A percentile compares a stretch with the other conserved stretches of the same genome.
phyloP scores from a whole-genome alignment of 2,888 invertebrate genomes.

The Pyrrhosoma nymphula region DNA sequence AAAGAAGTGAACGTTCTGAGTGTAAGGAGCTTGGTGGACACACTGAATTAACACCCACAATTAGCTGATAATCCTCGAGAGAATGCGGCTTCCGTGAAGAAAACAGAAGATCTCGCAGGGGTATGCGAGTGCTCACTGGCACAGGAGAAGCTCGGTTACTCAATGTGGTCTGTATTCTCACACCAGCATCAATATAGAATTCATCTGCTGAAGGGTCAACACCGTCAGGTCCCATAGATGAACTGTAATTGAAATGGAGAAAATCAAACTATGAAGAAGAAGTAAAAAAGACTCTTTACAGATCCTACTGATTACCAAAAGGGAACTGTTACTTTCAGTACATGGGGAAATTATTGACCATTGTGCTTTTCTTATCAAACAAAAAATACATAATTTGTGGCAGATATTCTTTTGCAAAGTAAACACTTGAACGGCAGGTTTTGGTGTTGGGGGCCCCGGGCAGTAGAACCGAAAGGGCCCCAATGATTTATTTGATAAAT shows the following conservation, averaged over 20 bases:
- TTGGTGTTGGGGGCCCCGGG: too few relatives aligned
- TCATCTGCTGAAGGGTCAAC: conserved; percentile 73
- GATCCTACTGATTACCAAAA: background rate
- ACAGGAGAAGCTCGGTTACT: conserved; percentile 43
- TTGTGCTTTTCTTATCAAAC: background rate
- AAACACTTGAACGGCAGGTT: too few relatives aligned
- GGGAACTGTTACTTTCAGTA: background rate
- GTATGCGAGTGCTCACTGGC: conserved; percentile 43
- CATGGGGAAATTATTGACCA: background rate
- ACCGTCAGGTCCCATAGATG: conserved; percentile 16
- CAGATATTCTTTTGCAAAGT: too few relatives aligned
- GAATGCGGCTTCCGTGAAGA: conserved; percentile 41
- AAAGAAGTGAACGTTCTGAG: background rate
- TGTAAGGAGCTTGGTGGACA: conserved; percentile 28
- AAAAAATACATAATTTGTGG: too few relatives aligned
- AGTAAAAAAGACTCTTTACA: background rate
- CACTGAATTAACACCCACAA: conserved; percentile 51
- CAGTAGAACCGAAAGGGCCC: too few relatives aligned
- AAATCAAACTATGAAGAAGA: background rate
- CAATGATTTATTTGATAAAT: too few relatives aligned
- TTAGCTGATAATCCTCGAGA: conserved; percentile 34
- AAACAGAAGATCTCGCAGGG: conserved; percentile 38
- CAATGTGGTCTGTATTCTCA: conserved; percentile 72
- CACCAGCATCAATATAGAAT: conserved; percentile 73
- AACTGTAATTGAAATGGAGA: background rate